Evolutionary conservation across 2,113 vertebrate genomes (phyloP).

Genomic region (Amphilophus citrinellus): DNA sequence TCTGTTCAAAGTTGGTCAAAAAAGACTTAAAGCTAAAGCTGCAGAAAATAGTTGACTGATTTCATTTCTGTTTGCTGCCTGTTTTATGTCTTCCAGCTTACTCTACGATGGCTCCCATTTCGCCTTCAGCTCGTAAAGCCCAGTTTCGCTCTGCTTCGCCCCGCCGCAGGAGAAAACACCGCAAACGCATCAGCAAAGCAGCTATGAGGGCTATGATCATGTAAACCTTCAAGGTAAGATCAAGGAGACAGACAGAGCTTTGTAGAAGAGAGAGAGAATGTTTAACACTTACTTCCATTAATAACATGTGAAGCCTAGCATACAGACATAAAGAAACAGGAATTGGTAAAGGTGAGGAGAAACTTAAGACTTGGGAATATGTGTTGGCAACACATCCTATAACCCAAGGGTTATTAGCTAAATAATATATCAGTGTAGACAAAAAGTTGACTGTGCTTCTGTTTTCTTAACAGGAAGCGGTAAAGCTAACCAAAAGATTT

Average conservation of each 20-base stretch:
- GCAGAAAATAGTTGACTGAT: background rate
- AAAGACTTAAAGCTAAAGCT: background rate
- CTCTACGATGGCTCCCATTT: slow-evolving; percentile 21
- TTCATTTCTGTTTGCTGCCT: background rate
- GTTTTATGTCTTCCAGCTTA: slow-evolving; percentile 20
- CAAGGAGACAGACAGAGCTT: background rate
- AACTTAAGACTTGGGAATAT: background rate
- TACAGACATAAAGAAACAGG: accelerated
- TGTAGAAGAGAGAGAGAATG: background rate
- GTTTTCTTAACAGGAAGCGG: slow-evolving; percentile 36
- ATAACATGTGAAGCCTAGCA: background rate
- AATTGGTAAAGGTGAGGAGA: background rate
- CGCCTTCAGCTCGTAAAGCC: slow-evolving; percentile 26
- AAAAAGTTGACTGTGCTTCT: background rate
- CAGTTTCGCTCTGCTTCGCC: slow-evolving; percentile 60
- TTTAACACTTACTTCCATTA: background rate
- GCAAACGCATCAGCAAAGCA: slow-evolving; percentile 80
- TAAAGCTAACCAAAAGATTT: slow-evolving; percentile 22
- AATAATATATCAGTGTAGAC: background rate
- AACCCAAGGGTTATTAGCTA: background rate
- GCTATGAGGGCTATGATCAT: slow-evolving; percentile 82
- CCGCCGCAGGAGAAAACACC: slow-evolving; percentile 76
- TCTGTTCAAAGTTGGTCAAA: background rate
- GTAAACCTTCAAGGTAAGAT: slow-evolving; percentile 67
- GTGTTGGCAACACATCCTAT: background rate